Percentiles rank a stretch among this genome's conserved stretches.
Evolutionary conservation across 2,113 vertebrate genomes (phyloP).

Genomic region (Tetrao urogallus): DNA sequence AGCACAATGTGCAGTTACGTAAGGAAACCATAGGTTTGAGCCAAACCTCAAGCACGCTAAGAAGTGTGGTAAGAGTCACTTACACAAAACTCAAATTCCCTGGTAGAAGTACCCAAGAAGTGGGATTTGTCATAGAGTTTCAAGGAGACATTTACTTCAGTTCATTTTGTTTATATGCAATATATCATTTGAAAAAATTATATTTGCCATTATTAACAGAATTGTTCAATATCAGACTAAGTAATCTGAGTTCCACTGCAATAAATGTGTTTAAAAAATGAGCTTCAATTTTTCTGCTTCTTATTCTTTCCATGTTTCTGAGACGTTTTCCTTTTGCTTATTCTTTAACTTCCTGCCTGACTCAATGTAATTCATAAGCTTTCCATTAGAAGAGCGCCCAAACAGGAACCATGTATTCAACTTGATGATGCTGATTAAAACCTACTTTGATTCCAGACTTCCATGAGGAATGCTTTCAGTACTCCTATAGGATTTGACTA

Average conservation of each 20-base stretch:
- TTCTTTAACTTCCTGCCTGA: not conserved
- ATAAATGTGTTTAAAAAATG: not conserved
- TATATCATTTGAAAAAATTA: not conserved
- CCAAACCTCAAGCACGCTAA: not conserved
- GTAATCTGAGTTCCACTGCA: not conserved
- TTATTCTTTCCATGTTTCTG: not conserved
- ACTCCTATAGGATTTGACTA: constrained; percentile 63
- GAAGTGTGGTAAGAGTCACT: not conserved
- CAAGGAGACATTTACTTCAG: not conserved
- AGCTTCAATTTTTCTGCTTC: not conserved
- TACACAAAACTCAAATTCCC: not conserved
- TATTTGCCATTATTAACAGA: not conserved
- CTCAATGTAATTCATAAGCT: not conserved
- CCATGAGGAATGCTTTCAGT: constrained; percentile 54
- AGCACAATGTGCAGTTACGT: not conserved
- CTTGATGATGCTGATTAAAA: constrained; percentile 62
- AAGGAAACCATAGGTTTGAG: not conserved
- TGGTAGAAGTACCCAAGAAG: not conserved
- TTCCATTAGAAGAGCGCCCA: not conserved
- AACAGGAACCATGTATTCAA: constrained; percentile 13
- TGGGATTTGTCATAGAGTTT: not conserved
- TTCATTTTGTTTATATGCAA: not conserved
- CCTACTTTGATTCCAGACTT: constrained; percentile 62
- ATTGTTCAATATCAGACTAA: not conserved
- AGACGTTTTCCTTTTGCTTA: not conserved